Evolutionary conservation across 2,888 invertebrate species (phyloP), one percentile per base, ranked within the genome.

Genomic region (Mythimna ferrago): DNA sequence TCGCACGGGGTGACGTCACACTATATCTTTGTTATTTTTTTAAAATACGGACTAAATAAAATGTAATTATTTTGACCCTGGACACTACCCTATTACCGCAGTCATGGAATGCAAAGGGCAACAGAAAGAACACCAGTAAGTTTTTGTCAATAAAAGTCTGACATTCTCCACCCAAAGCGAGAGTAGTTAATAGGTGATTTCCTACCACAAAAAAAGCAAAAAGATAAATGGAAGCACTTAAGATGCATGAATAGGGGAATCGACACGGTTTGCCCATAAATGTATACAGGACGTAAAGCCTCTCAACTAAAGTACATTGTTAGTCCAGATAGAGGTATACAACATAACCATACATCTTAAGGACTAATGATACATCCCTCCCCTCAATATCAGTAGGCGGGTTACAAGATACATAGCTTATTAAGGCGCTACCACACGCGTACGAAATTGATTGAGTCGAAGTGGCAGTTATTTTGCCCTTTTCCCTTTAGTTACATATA

Each of bases 401-500:
- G 75, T 75, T 70, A 73, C 66, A 73, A 70, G 65, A 83, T 56
- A 74, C 57, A 68, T 58, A 11, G 64, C 38, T 64, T 68, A 73
- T 80, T 73, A 82, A 68, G 83, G 79, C 79, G 38, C 65, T 57
- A 80, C 60, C 16, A 66, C 11, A 41, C 63, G 7, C 57, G 35
- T 21, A n/a, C 63, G 19, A 64, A 83, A 80, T 73, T 70, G 69
- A 80, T 73, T 61, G 69, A 66, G 54, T 74, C 54, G 64, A 80
- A 70, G 44, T 41, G 16, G 58, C 32, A 63, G 61, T 74, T 80
- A 83, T 74, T 61, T 66, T 48, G 32, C 54, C 57, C 66, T 44
- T 73, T 80, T 80, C 65, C 76, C 81, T 66, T 60, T 74, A 80
- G 64, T 65, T 80, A 80, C 69, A 65, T 56, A 73, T 32, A 83